These are phyloP conservation scores for Drosophila mimica DNA, from an alignment of 2,888 invertebrate genomes.

Conservation along the genomic window DNA sequence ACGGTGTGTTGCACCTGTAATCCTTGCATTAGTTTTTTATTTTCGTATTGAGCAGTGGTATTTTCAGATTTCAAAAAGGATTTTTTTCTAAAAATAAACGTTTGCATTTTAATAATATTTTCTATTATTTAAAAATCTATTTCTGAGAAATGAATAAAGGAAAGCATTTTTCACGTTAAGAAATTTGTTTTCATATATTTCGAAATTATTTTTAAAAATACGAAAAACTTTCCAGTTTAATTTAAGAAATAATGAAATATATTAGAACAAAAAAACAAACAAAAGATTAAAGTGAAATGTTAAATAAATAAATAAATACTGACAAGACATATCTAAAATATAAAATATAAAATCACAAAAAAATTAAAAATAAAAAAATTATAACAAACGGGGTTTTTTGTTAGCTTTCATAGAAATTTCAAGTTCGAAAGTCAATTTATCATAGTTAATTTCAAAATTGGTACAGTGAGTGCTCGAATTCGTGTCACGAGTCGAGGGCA, in stretches of 20 bases:
- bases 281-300: neutral
- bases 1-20: neutral
- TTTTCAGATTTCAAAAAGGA: neutral
- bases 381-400: too few species aligned
- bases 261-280: neutral
- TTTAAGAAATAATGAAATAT: too few species aligned
- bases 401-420: neutral
- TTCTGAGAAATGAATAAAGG: neutral
- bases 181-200: neutral
- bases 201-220: neutral
- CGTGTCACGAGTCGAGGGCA: conserved; percentile 23
- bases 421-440: neutral
- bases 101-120: neutral
- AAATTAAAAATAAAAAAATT: too few species aligned
- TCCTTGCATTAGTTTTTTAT: neutral
- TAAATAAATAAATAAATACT: neutral
- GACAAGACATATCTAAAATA: neutral
- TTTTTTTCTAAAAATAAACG: neutral
- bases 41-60: neutral
- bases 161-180: neutral
- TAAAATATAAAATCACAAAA: too few species aligned
- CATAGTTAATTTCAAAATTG: neutral
- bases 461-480: neutral
- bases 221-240: neutral
- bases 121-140: neutral